Conservation (phyloP, 2,888 invertebrate genomes). For the Ophion ellenae region DNA sequence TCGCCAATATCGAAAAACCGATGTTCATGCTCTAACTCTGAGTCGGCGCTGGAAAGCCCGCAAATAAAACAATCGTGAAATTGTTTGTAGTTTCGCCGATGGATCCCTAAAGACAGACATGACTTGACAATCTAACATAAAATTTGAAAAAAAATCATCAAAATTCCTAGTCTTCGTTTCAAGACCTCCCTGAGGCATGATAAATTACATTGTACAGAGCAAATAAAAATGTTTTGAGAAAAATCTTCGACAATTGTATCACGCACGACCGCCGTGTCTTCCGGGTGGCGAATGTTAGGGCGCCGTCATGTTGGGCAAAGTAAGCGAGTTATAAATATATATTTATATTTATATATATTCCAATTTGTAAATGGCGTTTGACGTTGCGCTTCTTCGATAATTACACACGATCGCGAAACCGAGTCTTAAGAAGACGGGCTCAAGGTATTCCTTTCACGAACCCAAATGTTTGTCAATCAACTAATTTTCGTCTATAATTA, state of each 20-base stretch:
- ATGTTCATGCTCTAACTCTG: not conserved
- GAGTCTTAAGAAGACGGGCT: not conserved
- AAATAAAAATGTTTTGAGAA: slow-evolving; percentile 1
- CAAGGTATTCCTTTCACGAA: too few relatives aligned
- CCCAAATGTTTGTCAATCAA: too few relatives aligned
- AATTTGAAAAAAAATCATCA: slow-evolving; percentile 16
- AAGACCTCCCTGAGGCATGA: slow-evolving; percentile 27
- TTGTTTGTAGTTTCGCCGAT: slow-evolving; percentile 56
- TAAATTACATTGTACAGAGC: slow-evolving; percentile 48
- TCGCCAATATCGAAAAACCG: too few relatives aligned
- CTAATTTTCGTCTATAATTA: too few relatives aligned
- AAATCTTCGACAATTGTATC: not conserved
- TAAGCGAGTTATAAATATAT: slow-evolving; percentile 33
- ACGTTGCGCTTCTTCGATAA: not conserved
- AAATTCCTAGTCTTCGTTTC: slow-evolving; percentile 1
- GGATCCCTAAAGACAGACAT: slow-evolving; percentile 44
- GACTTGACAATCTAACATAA: slow-evolving; percentile 18
- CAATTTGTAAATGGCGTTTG: not conserved
- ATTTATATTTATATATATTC: not conserved
- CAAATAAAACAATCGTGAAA: slow-evolving; percentile 58
- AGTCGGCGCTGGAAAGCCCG: slow-evolving; percentile 55
- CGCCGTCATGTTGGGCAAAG: slow-evolving; percentile 59
- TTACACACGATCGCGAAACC: not conserved
- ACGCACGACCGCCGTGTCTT: slow-evolving; percentile 29
- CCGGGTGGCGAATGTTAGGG: slow-evolving; percentile 34